Evolutionary conservation across 2,113 vertebrate genomes (phyloP).

Genomic region (Hyperopisus bebe): DNA sequence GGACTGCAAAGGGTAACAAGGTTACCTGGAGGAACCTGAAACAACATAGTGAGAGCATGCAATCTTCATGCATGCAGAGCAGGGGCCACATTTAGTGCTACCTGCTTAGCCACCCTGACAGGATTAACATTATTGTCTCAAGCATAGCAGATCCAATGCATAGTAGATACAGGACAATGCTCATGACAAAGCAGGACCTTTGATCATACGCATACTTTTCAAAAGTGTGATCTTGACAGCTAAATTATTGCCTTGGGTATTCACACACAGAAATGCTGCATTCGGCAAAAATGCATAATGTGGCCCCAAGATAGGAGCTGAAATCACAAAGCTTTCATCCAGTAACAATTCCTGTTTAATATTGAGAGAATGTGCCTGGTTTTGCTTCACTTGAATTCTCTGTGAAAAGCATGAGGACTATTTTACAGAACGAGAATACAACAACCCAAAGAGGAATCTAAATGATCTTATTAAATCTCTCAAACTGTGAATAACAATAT

Average conservation of each 20-base stretch:
- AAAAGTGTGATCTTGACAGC: constrained; percentile 1
- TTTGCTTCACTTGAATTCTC: background rate
- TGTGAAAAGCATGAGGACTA: background rate
- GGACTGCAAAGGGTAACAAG: background rate
- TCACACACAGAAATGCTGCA: background rate
- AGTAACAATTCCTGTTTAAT: background rate
- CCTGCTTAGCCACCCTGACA: background rate
- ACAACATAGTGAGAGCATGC: background rate
- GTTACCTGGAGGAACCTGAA: background rate
- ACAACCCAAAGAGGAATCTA: background rate
- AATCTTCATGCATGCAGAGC: background rate
- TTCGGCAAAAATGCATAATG: background rate
- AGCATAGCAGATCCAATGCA: background rate
- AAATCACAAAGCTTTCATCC: background rate
- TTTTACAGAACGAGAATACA: background rate
- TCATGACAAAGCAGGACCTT: background rate
- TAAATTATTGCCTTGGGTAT: background rate
- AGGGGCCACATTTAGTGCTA: background rate
- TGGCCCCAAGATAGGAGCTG: background rate
- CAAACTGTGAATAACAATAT: background rate
- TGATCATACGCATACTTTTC: background rate
- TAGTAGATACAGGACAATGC: background rate
- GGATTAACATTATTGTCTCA: background rate
- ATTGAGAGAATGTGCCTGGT: background rate
- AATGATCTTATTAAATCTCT: background rate